Evolutionary conservation across 1,140 invertebrate species (phyloP).

Genomic region (Musca domestica): DNA sequence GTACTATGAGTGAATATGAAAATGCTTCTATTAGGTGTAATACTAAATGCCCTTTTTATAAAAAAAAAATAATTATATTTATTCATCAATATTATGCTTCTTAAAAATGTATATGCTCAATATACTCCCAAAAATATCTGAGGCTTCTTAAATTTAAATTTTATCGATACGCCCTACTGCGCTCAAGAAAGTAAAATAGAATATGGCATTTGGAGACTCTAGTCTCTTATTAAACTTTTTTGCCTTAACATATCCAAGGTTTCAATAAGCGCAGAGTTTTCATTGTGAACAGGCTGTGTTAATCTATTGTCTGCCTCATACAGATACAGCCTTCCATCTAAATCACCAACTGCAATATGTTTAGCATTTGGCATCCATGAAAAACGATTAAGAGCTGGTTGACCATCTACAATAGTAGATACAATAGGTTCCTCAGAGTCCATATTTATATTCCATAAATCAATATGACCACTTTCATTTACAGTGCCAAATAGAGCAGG

Average conservation of each 20-base stretch:
- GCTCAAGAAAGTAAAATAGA: too few relatives aligned
- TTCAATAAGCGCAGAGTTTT: conserved; percentile 90
- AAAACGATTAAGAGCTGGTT: conserved; percentile 84
- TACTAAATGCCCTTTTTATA: too few relatives aligned
- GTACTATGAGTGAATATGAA: too few relatives aligned
- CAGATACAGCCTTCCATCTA: conserved; percentile 88
- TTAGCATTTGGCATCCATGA: conserved; percentile 91
- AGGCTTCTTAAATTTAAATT: too few relatives aligned
- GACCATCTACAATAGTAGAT: conserved; percentile 76
- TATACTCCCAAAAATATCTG: too few relatives aligned
- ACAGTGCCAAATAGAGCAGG: conserved; percentile 95
- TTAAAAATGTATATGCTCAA: too few relatives aligned
- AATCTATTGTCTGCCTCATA: conserved; percentile 95
- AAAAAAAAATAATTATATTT: too few relatives aligned
- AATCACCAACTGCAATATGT: conserved; percentile 91
- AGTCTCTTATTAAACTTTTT: too few relatives aligned
- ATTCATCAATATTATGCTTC: too few relatives aligned
- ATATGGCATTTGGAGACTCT: too few relatives aligned
- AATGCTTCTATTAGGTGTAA: too few relatives aligned
- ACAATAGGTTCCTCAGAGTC: conserved; percentile 94
- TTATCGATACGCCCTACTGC: too few relatives aligned
- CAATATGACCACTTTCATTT: conserved; percentile 87
- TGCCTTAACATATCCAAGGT: conserved; percentile 87
- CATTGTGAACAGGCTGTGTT: conserved; percentile 85
- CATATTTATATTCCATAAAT: conserved; percentile 95